Evolutionary conservation across 2,797 vertebrate species (phyloP), one percentile per base, ranked within the genome.

Genomic region (Oreonectes daqikongensis): DNA sequence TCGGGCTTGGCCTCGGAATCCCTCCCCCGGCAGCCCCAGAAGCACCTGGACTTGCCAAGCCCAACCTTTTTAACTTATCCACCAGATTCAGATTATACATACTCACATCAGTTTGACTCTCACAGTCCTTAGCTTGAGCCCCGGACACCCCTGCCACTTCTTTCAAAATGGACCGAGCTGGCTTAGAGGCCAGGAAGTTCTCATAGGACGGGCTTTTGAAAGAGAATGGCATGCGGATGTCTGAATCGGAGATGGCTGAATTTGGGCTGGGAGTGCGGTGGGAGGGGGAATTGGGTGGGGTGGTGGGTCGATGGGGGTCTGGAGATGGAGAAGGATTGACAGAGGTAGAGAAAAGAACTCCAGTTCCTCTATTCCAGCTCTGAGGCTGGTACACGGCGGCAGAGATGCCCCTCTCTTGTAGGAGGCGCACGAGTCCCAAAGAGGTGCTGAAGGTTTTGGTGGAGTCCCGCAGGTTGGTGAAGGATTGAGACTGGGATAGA

Each of bases 391-490:
- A 99, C 85, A 99, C 93, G 0, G 96, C 97, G 14, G 98, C 96
- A 0, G 98, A 99, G 85, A 99, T 99, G 57, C 98, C 98, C 48
- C 93, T 91, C 84, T 99, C 97, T 89, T 99, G 97, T 77, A 99
- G 92, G 67, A 99, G 93, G 88, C 96, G 95, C 85, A 99, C 98
- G 77, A 99, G 90, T 44, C 98, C 98, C 82, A 99, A 88, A 8
- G 97, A 98, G 0, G 96, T 98, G 94, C 97, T 99, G 94, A 96
- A 97, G 1, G 98, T 99, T 0, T 96, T 98, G 0, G 98, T 99
- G 77, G 95, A 96, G 87, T 99, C 98, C 82, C 98, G 95, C 83
- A 94, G 85, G 87, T 99, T 99, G 14, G 98, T 99, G 79, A 95
- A 99, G 80, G 98, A 99, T 84, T 99, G 97, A 0, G 96, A 98